Base-by-base conservation (phyloP, 1,140 invertebrate species). In the Delia radicum region DNA sequence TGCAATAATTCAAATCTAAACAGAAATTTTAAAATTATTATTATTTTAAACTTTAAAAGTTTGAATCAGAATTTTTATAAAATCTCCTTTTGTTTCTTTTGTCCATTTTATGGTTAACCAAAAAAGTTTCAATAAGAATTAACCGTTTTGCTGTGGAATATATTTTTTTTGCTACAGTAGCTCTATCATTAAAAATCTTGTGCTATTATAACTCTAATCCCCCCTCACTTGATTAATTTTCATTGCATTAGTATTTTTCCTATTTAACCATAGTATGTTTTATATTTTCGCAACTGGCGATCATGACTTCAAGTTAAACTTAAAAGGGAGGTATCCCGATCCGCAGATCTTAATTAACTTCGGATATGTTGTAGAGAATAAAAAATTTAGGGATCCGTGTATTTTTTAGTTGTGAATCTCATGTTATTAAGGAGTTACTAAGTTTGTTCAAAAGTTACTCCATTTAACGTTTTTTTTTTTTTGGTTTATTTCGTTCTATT, bases 251-350 rank as follows among this genome's bases (percentile, higher is more conserved):
- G 65, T 69, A 33, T 69, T 69, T 33, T 69, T 69, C 2, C 33
- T 69, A n/a, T 69, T 29, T 37, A 24, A n/a, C 21, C 18, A 15
- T 65, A n/a, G 29, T 33, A 31, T 67, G 10, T 29, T 65, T 69
- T 69, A 31, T 67, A 21, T 29, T 65, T 69, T 69, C 65, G 65
- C 65, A 69, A 69, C 28, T 69, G 65, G 65, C 65, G 29, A 69
- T 69, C 65, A 69, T 69, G 65, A 69, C 65, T 33, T 69, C 65
- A 21, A 69, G 65, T 69, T 69, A 69, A 69, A 69, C 65, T 69
- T 7, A 21, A 55, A 7, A 21, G 18, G 48, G 37, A 15, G 12
- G 7, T 42, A 13, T 5, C n/a, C n/a, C n/a, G n/a, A n/a, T n/a
- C n/a, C n/a, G n/a, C n/a, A n/a, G n/a, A n/a, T n/a, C n/a, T n/a